These are phyloP conservation scores for Sebastes miniatus DNA, from an alignment of 2,797 vertebrate genomes.

Conservation along the genomic window DNA sequence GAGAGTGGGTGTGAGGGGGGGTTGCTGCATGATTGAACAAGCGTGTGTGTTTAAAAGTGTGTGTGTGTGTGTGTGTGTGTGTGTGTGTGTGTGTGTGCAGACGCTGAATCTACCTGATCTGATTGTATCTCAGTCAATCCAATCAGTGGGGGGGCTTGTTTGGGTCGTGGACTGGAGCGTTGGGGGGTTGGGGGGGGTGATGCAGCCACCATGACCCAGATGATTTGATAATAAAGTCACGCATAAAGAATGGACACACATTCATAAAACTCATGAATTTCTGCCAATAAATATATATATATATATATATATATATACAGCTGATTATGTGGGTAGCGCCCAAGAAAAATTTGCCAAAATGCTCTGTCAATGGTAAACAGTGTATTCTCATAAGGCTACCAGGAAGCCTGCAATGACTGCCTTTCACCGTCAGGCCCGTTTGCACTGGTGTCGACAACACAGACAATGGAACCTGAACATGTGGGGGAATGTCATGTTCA, in stretches of 20 bases:
- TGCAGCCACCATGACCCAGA: constrained; percentile 29
- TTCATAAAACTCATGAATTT: constrained; percentile 27
- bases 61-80: not conserved
- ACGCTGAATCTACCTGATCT: constrained; percentile 55
- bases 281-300: not conserved
- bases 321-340: too few relatives aligned
- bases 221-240: constrained; percentile 62
- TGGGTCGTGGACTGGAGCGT: constrained; percentile 32
- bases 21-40: constrained; percentile 27
- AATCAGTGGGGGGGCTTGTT: constrained; percentile 62
- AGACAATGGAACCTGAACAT: too few relatives aligned
- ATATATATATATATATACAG: too few relatives aligned
- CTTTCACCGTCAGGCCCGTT: too few relatives aligned
- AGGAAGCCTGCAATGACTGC: too few relatives aligned
- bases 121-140: constrained; percentile 78
- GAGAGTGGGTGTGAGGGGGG: not conserved
- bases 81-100: not conserved
- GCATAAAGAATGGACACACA: constrained; percentile 50
- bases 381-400: too few relatives aligned
- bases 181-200: not conserved
- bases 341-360: too few relatives aligned
- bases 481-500: too few relatives aligned
- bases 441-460: too few relatives aligned
- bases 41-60: too few relatives aligned
- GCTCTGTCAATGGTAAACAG: too few relatives aligned